Evolutionary conservation across 2,113 vertebrate species (phyloP), one percentile per base, ranked within the genome.

Genomic region (Grantiella picta): DNA sequence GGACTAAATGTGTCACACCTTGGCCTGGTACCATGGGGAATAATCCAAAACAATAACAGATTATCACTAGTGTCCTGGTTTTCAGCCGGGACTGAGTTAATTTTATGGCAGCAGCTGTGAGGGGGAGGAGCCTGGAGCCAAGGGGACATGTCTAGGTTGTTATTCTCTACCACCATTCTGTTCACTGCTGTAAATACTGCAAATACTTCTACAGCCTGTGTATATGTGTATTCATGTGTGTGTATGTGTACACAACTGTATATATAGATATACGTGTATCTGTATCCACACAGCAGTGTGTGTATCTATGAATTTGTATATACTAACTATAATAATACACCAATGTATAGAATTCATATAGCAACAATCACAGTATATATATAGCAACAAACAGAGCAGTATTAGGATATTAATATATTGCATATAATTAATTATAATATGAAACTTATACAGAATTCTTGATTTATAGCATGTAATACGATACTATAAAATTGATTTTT

Each of bases 231-330:
- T n/a, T 33, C 24, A 12, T n/a, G 3, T 69, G 5, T 33, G 4
- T 54, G 13, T 31, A 19, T 31, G 5, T 23, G 16, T 21, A 52
- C 18, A 54, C 23, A 61, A 29, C 10, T 66, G 29, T 33, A 36
- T 10, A 5, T 54, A 33, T 7, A 50, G 13, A 36, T 23, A 44
- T 5, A 22, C 0, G 1, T 15, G 4, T 8, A 15, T n/a, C 15
- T 65, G 8, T 63, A 31, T 23, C 35, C 5, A 33, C 29, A 63
- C 3, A 29, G 17, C 1, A 2, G 19, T 4, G 11, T 31, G 7
- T 53, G 19, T 16, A 63, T 31, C 19, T 10, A 63, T 5, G 25
- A 45, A 63, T 71, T 24, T 0, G 1, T 35, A 17, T 35, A 18
- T 28, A 23, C 4, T 31, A 23, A 40, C 33, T 22, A 31, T 54